Conservation (phyloP, 2,888 invertebrate species). For the Eupithecia subfuscata region DNA sequence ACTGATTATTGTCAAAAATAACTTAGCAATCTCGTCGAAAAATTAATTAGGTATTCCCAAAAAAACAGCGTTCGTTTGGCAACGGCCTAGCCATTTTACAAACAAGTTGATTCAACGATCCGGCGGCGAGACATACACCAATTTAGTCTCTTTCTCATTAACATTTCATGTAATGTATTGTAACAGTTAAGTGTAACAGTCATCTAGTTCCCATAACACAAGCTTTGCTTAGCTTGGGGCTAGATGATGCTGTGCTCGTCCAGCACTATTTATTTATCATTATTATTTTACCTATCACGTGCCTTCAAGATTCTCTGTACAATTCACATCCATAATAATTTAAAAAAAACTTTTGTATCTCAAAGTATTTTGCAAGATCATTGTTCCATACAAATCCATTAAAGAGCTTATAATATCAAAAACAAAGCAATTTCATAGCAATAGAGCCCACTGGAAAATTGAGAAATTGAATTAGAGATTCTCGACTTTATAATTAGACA, state of each 20-base stretch:
- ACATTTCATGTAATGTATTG: too few relatives aligned
- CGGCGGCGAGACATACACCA: background rate
- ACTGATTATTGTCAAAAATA: background rate
- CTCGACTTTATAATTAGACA: slow-evolving; percentile 41
- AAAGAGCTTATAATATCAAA: slow-evolving; percentile 10
- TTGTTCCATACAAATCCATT: slow-evolving; percentile 6
- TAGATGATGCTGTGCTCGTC: too few relatives aligned
- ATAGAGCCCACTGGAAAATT: slow-evolving; percentile 23
- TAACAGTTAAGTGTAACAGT: too few relatives aligned
- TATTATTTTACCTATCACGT: background rate
- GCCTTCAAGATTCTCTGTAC: background rate
- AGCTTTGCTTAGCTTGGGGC: too few relatives aligned
- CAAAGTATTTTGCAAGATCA: background rate
- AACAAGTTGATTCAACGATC: too few relatives aligned
- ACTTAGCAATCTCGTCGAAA: background rate
- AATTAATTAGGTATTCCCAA: background rate
- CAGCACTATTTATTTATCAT: too few relatives aligned
- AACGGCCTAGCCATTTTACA: too few relatives aligned
- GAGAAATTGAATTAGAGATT: slow-evolving; percentile 40
- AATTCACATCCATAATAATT: background rate
- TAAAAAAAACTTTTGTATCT: background rate
- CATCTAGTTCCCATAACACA: too few relatives aligned
- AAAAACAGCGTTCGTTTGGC: background rate
- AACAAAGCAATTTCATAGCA: slow-evolving; percentile 34
- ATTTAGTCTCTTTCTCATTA: too few relatives aligned